Evolutionary conservation across 2,797 vertebrate species (phyloP), one percentile per base, ranked within the genome.

Genomic region (Peromyscus nudipes): DNA sequence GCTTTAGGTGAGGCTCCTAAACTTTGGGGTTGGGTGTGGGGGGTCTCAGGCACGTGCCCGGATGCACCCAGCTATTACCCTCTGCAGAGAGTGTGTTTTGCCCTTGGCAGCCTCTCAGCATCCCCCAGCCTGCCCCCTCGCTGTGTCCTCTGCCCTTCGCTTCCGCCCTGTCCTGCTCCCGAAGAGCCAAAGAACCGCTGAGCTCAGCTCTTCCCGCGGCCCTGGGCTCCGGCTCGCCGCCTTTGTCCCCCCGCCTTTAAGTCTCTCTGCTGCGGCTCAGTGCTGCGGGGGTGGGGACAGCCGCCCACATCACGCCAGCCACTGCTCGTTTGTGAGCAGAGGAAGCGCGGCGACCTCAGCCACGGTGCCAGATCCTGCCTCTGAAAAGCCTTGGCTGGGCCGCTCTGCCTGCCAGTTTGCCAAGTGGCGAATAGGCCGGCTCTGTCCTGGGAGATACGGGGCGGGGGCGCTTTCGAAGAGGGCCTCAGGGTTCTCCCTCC

Each of bases 201-300:
- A 97, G 95, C 94, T 98, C 97, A 97, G 97, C 97, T 73, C 40
- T 92, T 86, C 60, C 40, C 34, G 49, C 9, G 6, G 81, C 90
- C 69, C 52, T 11, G 25, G 16, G 77, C 86, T 52, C n/a, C 37
- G 46, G 86, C 84, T 93, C 12, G 9, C 13, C 0, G 90, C 91
- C 95, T 97, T 94, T 96, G 96, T 95, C n/a, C 91, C 83, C 83
- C 73, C 8, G 57, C 64, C 84, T 69, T 69, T 86, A 69, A 69
- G 84, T 86, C 84, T 83, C 37, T 2, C 46, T 1, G 55, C 62
- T 62, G 62, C 25, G 12, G 71, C 43, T 40, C 55, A 0, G 6
- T 3, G 69, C 82, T 73, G 14, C 1, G 5, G 40, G 83, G 43
- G 10, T 27, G 82, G 94, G 60, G 82, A 19, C 27, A 34, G 60